phyloP scores from a whole-genome alignment of 1,140 invertebrate species.

The Oedothorax gibbosus region DNA sequence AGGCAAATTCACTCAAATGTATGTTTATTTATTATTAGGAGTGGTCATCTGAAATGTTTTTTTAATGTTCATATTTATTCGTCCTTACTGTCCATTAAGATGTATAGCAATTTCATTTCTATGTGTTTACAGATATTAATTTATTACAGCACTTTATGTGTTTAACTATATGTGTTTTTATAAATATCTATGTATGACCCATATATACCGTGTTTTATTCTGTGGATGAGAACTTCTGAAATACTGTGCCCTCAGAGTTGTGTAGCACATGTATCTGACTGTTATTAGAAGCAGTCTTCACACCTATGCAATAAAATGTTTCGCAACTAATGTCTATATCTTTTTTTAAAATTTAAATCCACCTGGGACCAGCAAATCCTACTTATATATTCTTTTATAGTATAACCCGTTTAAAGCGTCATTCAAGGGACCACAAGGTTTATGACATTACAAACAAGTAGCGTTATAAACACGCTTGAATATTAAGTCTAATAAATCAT shows the following conservation, averaged over 20 bases:
- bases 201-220: conserved; percentile 33
- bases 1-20: neutral
- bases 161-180: conserved; percentile 37
- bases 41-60: conserved; percentile 15
- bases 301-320: conserved; percentile 56
- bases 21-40: conserved; percentile 39
- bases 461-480: too few species aligned
- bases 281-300: conserved; percentile 14
- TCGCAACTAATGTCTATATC: conserved; percentile 14
- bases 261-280: conserved; percentile 36
- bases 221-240: conserved; percentile 16
- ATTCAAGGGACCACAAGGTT: too few species aligned
- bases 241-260: conserved; percentile 26
- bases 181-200: conserved; percentile 32
- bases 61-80: conserved; percentile 13
- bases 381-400: too few species aligned
- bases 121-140: conserved; percentile 25
- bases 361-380: too few species aligned
- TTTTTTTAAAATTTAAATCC: neutral
- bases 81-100: conserved; percentile 1
- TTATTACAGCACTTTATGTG: conserved; percentile 37
- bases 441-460: too few species aligned
- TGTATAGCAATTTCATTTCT: conserved; percentile 19
- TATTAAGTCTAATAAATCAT: too few species aligned
- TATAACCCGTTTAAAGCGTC: too few species aligned